Evolutionary conservation across 2,797 vertebrate species (phyloP).

Genomic region (Champsocephalus esox): DNA sequence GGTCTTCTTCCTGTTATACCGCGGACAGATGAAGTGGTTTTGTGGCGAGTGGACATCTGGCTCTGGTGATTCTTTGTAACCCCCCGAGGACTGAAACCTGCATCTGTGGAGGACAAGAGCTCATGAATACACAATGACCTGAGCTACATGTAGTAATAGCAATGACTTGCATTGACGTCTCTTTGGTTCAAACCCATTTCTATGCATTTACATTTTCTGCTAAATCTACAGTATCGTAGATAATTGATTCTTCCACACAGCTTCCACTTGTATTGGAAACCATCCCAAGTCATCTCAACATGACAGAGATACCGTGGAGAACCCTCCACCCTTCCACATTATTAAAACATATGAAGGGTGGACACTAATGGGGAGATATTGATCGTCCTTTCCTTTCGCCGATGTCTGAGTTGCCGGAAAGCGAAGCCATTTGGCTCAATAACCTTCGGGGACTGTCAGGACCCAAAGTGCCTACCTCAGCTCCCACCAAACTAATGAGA

Average conservation of each 20-base stretch:
- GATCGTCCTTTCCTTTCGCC: constrained; percentile 75
- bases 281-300: constrained; percentile 24
- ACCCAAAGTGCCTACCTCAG: constrained; percentile 65
- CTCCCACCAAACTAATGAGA: constrained; percentile 39
- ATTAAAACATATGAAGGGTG: constrained; percentile 57
- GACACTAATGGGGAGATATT: constrained; percentile 83
- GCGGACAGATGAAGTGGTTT: constrained; percentile 44
- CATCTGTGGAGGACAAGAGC: constrained; percentile 74
- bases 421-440: constrained; percentile 76
- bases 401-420: constrained; percentile 75
- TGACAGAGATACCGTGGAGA: constrained; percentile 39
- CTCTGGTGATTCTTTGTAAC: constrained; percentile 61
- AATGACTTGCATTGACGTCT: background rate
- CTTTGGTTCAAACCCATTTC: background rate
- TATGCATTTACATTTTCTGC: background rate
- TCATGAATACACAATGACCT: constrained; percentile 59
- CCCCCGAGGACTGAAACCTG: constrained; percentile 58
- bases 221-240: background rate
- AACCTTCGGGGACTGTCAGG: constrained; percentile 71
- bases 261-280: constrained; percentile 20
- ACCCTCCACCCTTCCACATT: constrained; percentile 41
- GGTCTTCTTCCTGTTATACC: constrained; percentile 33
- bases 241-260: background rate
- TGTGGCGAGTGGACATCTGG: constrained; percentile 48
- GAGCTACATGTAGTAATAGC: constrained; percentile 25